Evolutionary conservation across 2,888 invertebrate species (phyloP).

Genomic region (Lithophane socia): DNA sequence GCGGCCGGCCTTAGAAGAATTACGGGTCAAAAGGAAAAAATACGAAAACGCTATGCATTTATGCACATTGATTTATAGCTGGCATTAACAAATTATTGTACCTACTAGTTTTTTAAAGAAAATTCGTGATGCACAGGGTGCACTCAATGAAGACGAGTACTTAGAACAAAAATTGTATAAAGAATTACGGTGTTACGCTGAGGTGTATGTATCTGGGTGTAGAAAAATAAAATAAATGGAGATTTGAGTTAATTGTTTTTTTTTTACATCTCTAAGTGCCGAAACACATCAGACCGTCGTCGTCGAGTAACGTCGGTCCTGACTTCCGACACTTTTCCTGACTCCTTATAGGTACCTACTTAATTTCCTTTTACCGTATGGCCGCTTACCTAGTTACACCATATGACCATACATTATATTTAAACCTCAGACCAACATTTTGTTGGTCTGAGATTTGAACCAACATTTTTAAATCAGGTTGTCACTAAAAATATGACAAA

Average conservation of each 20-base stretch:
- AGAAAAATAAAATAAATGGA: slow-evolving; percentile 54
- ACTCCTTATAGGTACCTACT: too few species aligned
- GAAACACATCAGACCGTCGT: background rate
- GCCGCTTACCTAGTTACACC: too few species aligned
- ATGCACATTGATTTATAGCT: slow-evolving; percentile 9
- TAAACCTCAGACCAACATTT: too few species aligned
- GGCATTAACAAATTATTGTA: slow-evolving; percentile 6
- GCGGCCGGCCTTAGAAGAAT: background rate
- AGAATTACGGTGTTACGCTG: slow-evolving; percentile 1
- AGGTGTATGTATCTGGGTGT: slow-evolving; percentile 38
- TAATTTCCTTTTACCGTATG: too few species aligned
- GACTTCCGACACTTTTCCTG: too few species aligned
- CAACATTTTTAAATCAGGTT: too few species aligned
- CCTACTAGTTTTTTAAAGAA: slow-evolving; percentile 9
- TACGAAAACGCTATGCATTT: slow-evolving; percentile 20
- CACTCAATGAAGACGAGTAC: slow-evolving; percentile 18
- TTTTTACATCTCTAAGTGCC: background rate
- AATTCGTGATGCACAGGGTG: slow-evolving; percentile 14
- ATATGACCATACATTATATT: too few species aligned
- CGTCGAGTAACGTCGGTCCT: background rate
- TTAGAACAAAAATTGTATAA: slow-evolving; percentile 42
- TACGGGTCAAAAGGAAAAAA: too few species aligned
- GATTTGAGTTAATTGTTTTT: background rate
- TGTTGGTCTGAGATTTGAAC: too few species aligned
- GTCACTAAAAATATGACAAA: too few species aligned